A percentile compares a stretch with the other conserved stretches of the same genome.
These are phyloP conservation scores for Nycticorax nycticorax DNA, from an alignment of 2,113 vertebrate genomes.

Conservation along the genomic window DNA sequence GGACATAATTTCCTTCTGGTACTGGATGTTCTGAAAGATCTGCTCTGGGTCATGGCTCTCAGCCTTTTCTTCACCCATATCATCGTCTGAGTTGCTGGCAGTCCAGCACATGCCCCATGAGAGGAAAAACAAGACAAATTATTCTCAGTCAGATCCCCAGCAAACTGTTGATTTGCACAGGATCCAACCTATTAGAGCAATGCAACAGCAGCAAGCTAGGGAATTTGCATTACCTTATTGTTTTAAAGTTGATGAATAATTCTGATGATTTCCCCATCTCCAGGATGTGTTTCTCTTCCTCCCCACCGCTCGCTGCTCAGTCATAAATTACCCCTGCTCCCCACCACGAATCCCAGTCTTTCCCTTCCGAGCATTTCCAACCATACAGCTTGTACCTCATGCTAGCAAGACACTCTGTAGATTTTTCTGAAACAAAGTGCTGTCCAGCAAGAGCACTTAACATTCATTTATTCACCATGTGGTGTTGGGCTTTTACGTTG, in stretches of 20 bases:
- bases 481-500: background rate
- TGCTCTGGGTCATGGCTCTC: conserved; percentile 92
- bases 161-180: background rate
- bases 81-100: conserved; percentile 86
- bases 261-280: background rate
- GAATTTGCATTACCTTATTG: background rate
- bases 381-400: background rate
- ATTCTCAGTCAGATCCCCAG: background rate
- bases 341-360: background rate
- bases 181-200: background rate
- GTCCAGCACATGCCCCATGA: background rate
- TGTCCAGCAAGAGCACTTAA: background rate
- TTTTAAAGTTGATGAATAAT: background rate
- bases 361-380: background rate
- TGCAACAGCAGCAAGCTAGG: background rate
- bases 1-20: conserved; percentile 94
- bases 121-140: background rate
- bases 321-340: background rate
- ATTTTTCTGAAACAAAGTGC: background rate
- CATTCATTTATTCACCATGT: background rate
- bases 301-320: background rate
- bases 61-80: conserved; percentile 78
- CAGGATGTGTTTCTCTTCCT: background rate
- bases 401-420: background rate
- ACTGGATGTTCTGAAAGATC: conserved; percentile 97